phyloP scores from a whole-genome alignment of 2,113 vertebrate species.

The Alligator sinensis region DNA sequence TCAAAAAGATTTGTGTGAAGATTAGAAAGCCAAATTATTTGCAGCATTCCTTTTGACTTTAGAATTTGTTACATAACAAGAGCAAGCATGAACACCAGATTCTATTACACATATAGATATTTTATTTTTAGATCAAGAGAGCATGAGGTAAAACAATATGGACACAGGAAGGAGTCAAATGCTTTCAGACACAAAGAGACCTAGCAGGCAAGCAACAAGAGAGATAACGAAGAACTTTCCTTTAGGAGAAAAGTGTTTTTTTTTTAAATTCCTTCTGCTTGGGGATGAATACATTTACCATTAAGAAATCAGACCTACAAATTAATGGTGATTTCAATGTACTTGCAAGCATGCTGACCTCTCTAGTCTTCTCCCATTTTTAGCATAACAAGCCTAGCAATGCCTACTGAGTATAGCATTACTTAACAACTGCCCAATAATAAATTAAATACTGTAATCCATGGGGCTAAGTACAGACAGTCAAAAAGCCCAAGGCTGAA shows the following conservation, averaged over 20 bases:
- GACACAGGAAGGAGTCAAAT: slow-evolving; percentile 64
- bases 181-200: slow-evolving; percentile 56
- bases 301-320: not conserved
- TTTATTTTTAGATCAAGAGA: slow-evolving; percentile 75
- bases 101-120: slow-evolving; percentile 46
- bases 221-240: not conserved
- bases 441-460: not conserved
- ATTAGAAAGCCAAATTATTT: not conserved
- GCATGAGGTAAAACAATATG: slow-evolving; percentile 62
- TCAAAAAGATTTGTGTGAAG: rapidly evolving
- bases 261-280: not conserved
- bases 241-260: not conserved
- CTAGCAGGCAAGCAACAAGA: slow-evolving; percentile 31
- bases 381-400: not conserved
- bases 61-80: slow-evolving; percentile 33
- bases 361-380: not conserved
- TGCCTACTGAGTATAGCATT: not conserved
- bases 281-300: not conserved
- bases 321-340: not conserved
- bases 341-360: not conserved
- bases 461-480: too few species aligned
- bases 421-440: not conserved
- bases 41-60: slow-evolving; percentile 41
- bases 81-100: not conserved
- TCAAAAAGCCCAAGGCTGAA: too few species aligned